Evolutionary conservation across 2,797 vertebrate species (phyloP), one percentile per base, ranked within the genome.

Genomic region (Catostomus latipinnis): DNA sequence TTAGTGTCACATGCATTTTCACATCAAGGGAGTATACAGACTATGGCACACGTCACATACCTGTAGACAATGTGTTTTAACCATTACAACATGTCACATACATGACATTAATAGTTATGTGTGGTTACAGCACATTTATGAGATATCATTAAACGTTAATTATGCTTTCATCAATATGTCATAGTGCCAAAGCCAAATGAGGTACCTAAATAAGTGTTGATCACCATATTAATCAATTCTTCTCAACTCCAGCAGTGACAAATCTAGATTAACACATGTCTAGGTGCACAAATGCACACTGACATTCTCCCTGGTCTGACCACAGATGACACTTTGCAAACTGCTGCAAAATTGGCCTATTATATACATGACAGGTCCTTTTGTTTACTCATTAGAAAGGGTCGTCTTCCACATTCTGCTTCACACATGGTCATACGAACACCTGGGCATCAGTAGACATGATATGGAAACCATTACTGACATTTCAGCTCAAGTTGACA

Each of bases 281-380:
- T 53, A 69, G 70, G 14, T 48, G 68, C 63, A 56, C 75, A 74
- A 61, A 78, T 60, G 76, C 56, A 73, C 71, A 81, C 53, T 65
- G 57, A 83, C 54, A 80, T 34, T 54, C 6, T 46, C 48, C 57
- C 67, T 72, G 61, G 61, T 76, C 68, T 79, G 72, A 84, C 80
- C 76, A 79, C 72, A 84, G 80, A 84, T 82, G 80, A 69, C 14
- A 43, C 66, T 81, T 74, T 69, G 61, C 62, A 81, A 72, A 50
- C 71, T 52, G 62, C 67, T 78, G 79, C 81, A 52, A 81, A 84
- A 85, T 81, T 73, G 52, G 68, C 65, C 61, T 48, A 66, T 83
- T 80, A 70, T 80, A 81, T 76, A 83, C 49, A 74, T 67, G 71
- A 82, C 85, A 83, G 72, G 72, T 72, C 74, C 72, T 71, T 72